Evolutionary conservation across 2,797 vertebrate genomes (phyloP).

Genomic region (Sitta carolinensis): DNA sequence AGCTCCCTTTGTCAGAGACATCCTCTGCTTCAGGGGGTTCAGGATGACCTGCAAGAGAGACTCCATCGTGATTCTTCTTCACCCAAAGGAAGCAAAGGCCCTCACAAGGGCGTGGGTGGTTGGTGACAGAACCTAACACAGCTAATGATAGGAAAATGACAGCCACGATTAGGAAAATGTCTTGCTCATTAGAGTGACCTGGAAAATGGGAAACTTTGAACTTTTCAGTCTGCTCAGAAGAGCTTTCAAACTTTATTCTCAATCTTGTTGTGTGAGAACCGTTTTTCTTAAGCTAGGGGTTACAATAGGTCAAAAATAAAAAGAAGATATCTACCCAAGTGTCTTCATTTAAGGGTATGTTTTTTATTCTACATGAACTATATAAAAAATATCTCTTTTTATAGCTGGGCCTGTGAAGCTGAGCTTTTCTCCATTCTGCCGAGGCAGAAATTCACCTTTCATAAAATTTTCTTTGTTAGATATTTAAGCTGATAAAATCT

Average conservation of each 20-base stretch:
- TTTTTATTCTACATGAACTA: neutral
- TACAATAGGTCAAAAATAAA: neutral
- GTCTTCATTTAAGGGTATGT: neutral
- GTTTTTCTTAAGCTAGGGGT: neutral
- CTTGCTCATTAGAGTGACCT: neutral
- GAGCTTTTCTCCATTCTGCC: neutral
- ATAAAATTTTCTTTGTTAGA: neutral
- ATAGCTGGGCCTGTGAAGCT: neutral
- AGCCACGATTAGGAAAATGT: neutral
- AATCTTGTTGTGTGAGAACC: neutral
- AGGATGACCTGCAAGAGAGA: constrained; percentile 61
- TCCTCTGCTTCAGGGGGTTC: constrained; percentile 58
- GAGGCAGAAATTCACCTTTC: neutral
- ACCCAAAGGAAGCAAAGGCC: neutral
- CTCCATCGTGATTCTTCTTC: constrained; percentile 6
- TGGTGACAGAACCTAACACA: neutral
- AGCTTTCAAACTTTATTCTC: neutral
- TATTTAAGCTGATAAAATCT: neutral
- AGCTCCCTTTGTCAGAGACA: constrained; percentile 39
- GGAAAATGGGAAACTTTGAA: neutral
- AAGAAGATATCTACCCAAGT: neutral
- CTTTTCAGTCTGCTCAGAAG: neutral
- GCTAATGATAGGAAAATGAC: neutral
- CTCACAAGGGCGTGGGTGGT: neutral
- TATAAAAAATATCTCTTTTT: neutral